Evolutionary conservation across 2,888 invertebrate genomes (phyloP), one percentile per base, ranked within the genome.

Genomic region (Brachyptera putata): DNA sequence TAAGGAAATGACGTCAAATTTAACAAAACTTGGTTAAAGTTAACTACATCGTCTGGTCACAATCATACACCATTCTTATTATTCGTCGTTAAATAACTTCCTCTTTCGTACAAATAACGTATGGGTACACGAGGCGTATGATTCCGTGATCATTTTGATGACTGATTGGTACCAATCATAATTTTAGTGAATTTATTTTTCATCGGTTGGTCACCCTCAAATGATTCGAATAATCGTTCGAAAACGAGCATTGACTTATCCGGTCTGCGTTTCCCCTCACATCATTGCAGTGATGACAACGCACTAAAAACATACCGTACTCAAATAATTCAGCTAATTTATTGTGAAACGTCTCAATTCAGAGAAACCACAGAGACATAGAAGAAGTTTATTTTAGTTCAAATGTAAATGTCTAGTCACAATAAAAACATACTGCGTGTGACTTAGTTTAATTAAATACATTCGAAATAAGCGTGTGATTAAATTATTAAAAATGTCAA

Each of bases 151-250:
- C 43, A 18, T 43, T 43, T 43, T 43, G 30, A 43, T 43, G 43
- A 43, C 16, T 53, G 53, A 53, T 53, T 53, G 53, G 53, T 53
- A 30, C 53, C 53, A 53, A 53, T 53, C 53, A 53, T 53, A 30
- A 53, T 53, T 50, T 53, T 36, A 30, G 53, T 53, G 53, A 53
- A 53, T 53, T 53, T 53, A 53, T 53, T 58, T 48, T 56, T 59
- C 60, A 59, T 60, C 57, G 49, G 50, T 53, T 60, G 60, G 62
- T 62, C 60, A 62, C 59, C 62, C 62, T 62, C 62, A 57, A 60
- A 57, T 60, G 53, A 59, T 43, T 56, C 43, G 7, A 18, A 34
- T 62, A 62, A 62, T 50, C 50, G 53, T 3, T 4, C 16, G 5
- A n/a, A n/a, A n/a, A n/a, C n/a, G n/a, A 30, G n/a, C 50, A 39